Percentiles rank a stretch among this genome's conserved stretches.
These are phyloP conservation scores for Drosophila neonasuta DNA, from an alignment of 2,888 invertebrate species.

Conservation along the genomic window DNA sequence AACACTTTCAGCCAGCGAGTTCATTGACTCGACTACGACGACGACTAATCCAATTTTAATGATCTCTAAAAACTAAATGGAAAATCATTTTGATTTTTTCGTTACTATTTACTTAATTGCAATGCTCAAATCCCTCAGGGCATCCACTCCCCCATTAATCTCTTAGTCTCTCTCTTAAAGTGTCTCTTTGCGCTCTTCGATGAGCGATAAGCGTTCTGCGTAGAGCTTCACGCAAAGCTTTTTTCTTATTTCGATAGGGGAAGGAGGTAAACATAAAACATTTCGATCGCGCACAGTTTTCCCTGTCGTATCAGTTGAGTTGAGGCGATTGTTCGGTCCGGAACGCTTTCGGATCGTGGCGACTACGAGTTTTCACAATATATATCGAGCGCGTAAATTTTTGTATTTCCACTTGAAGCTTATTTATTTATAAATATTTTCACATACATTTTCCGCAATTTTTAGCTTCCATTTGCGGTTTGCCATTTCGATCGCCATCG, in stretches of 20 bases:
- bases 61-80: constrained; percentile 33
- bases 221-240: constrained; percentile 59
- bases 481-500: constrained; percentile 47
- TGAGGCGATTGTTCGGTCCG: constrained; percentile 50
- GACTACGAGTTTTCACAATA: constrained; percentile 11
- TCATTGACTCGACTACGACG: constrained; percentile 12
- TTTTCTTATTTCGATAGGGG: constrained; percentile 22
- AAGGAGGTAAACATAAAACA: constrained; percentile 6
- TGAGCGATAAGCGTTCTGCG: constrained; percentile 3
- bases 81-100: constrained; percentile 52
- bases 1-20: constrained; percentile 14
- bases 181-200: constrained; percentile 26
- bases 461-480: constrained; percentile 44
- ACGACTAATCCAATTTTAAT: constrained; percentile 22
- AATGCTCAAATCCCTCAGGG: constrained; percentile 11
- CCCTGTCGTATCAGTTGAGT: constrained; percentile 62
- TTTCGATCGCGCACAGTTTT: constrained; percentile 48
- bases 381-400: constrained; percentile 48
- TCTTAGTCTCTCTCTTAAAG: constrained; percentile 49
- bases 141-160: background rate
- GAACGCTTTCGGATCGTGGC: constrained; percentile 39
- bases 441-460: constrained; percentile 35
- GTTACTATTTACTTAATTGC: constrained; percentile 59
- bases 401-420: constrained; percentile 36
- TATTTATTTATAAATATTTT: constrained; percentile 60